These are phyloP conservation scores for Hypocryptadius cinnamomeus DNA, from an alignment of 2,113 vertebrate genomes.

Conservation along the genomic window DNA sequence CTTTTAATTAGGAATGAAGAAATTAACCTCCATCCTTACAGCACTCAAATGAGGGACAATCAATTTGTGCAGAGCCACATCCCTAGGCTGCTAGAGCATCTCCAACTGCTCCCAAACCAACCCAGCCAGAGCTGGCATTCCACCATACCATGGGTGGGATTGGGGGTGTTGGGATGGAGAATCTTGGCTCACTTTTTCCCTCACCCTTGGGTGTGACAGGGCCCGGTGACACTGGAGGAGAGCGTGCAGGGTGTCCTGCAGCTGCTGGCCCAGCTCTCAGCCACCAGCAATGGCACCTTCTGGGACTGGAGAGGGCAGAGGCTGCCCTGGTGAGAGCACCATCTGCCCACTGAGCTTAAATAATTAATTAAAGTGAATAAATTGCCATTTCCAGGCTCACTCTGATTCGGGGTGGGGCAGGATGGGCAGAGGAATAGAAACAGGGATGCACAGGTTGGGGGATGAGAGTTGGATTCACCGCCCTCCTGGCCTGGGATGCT, in stretches of 20 bases:
- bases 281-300: slow-evolving; percentile 29
- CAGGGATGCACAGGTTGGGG: accelerated
- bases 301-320: slow-evolving; percentile 43
- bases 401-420: neutral
- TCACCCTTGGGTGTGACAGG: neutral
- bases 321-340: slow-evolving; percentile 26
- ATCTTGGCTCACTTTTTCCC: neutral
- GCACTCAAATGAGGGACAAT: neutral
- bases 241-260: neutral
- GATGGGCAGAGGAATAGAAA: neutral
- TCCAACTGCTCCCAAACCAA: neutral
- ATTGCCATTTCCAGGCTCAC: neutral
- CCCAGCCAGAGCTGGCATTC: accelerated
- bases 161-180: neutral
- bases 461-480: accelerated
- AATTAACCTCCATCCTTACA: neutral
- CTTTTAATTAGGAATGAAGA: neutral
- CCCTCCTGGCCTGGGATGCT: neutral
- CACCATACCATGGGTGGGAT: accelerated
- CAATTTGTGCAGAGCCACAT: accelerated
- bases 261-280: neutral
- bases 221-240: neutral
- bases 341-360: accelerated
- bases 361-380: neutral
- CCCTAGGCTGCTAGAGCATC: neutral